Conservation (phyloP, 1,140 invertebrate genomes). For the Reticulitermes speratus region DNA sequence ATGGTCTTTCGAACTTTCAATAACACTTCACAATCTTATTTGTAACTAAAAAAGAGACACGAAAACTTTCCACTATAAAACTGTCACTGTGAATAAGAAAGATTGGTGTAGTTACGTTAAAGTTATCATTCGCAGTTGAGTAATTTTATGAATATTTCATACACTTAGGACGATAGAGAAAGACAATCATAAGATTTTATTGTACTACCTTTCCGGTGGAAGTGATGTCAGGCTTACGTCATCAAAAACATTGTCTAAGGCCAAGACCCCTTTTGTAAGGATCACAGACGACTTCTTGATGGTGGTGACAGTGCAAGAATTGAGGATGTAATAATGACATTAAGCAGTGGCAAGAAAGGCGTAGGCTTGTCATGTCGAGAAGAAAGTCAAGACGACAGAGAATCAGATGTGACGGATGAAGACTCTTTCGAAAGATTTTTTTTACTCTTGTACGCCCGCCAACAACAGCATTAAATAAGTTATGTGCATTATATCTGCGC, state of each 20-base stretch:
- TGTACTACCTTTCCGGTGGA: neutral
- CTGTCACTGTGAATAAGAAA: neutral
- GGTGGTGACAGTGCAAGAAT: neutral
- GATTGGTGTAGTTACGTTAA: neutral
- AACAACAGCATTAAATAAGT: neutral
- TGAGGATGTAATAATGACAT: neutral
- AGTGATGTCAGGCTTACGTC: neutral
- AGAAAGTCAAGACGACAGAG: too few relatives aligned
- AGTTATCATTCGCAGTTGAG: neutral
- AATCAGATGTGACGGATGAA: slow-evolving; percentile 1
- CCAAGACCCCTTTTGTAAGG: neutral
- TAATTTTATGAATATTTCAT: slow-evolving; percentile 11
- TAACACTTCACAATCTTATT: neutral
- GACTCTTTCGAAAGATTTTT: neutral
- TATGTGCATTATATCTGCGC: too few relatives aligned
- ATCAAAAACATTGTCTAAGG: neutral
- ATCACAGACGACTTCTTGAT: neutral
- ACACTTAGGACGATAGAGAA: neutral
- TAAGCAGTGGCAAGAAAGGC: neutral
- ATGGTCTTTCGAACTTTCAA: neutral
- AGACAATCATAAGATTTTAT: neutral
- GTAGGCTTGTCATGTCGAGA: neutral
- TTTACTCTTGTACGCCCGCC: neutral
- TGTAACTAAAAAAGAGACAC: neutral
- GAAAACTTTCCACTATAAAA: neutral